phyloP scores from a whole-genome alignment of 2,113 vertebrate genomes.

The Terrapene triunguis region DNA sequence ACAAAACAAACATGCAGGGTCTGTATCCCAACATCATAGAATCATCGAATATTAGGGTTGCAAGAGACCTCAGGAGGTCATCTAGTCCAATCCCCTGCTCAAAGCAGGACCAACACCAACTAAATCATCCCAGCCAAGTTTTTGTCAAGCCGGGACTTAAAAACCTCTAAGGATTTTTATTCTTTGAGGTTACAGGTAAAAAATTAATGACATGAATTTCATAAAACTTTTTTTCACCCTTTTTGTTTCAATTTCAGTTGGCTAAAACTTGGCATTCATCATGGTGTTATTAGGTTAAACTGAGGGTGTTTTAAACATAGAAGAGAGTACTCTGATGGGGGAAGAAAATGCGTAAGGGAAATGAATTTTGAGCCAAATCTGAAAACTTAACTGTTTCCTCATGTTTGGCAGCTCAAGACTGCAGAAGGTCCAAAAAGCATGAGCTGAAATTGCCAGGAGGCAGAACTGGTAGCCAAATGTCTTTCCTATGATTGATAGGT shows the following conservation, averaged over 20 bases:
- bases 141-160: no score
- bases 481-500: not conserved
- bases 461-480: not conserved
- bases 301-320: not conserved
- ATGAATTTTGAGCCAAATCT: not conserved
- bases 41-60: no score
- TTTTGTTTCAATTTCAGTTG: not conserved
- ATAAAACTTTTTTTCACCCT: not conserved
- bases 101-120: no score
- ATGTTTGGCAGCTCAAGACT: not conserved
- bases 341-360: not conserved
- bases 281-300: not conserved
- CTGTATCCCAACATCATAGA: not conserved
- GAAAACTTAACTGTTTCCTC: not conserved
- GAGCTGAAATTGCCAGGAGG: not conserved
- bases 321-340: constrained; percentile 2
- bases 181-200: not conserved
- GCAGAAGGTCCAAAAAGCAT: not conserved
- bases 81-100: no score
- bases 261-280: not conserved
- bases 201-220: not conserved
- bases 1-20: not conserved
- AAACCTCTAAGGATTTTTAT: not conserved
- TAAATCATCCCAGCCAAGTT: no score
- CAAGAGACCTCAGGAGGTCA: no score